Evolutionary conservation across 1,140 invertebrate species (phyloP), one percentile per base, ranked within the genome.

Genomic region (Diploscapter pachys): DNA sequence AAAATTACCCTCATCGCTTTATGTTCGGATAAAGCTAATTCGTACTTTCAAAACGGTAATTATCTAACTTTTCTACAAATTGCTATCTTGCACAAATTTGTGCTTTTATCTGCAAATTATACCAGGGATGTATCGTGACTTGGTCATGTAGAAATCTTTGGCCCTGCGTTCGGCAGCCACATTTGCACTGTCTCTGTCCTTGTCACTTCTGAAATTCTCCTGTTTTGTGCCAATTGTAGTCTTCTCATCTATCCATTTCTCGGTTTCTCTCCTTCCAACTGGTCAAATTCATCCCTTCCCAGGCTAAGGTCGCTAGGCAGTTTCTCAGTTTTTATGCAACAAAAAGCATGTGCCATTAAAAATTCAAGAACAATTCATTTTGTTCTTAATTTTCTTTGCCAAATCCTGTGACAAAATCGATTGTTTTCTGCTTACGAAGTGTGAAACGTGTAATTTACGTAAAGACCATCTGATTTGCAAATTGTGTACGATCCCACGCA

Each of bases 131-230:
- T 92, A 92, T 84, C 91, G 87, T 65, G 91, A 89, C 80, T 91
- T 89, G 61, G 87, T 89, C 57, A 92, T 80, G 83, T 92, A 92
- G 81, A 92, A 90, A 78, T 92, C 90, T 79, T 92, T 92, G 0
- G 90, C 90, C 75, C 90, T 50, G 67, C 49, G 13, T 61, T 75
- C 51, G 87, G 81, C 77, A 83, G 79, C 31, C 82, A 78, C 65
- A 51, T 4, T n/a, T 72, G 50, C 5, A 63, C 55, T 4, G 71
- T 5, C 56, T 72, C 55, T 8, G 59, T 53, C 31, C 31, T 31
- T 31, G 31, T 31, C 31, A 31, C 31, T 31, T 1, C 31, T 31
- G 1, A 31, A 31, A 31, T 81, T 72, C 31, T 31, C 31, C 31
- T 31, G 31, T 31, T 31, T 31, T 62, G 61, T 55, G 31, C 57